A percentile compares a stretch with the other conserved stretches of the same genome.
phyloP scores from a whole-genome alignment of 2,888 invertebrate genomes.

The Conomelus anceps region DNA sequence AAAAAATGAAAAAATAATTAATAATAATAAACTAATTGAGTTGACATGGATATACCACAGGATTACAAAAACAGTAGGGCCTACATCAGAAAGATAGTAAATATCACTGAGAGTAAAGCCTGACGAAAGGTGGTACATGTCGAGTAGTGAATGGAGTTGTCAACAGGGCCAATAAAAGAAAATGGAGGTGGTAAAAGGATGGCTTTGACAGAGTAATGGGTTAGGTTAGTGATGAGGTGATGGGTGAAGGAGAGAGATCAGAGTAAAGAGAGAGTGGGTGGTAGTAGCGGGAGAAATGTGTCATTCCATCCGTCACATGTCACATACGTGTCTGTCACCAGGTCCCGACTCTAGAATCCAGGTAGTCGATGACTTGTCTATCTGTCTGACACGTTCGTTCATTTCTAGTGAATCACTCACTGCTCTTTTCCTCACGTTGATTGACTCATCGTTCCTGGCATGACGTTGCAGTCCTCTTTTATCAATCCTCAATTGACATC shows the following conservation, averaged over 20 bases:
- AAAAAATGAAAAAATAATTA: no score
- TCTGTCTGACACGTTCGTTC: not conserved
- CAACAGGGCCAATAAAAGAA: not conserved
- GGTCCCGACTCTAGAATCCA: not conserved
- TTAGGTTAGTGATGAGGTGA: not conserved
- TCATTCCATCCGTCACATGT: not conserved
- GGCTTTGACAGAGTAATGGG: not conserved
- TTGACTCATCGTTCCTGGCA: not conserved
- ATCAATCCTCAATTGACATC: constrained; percentile 4
- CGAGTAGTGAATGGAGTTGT: not conserved
- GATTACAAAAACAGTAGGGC: no score
- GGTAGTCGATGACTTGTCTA: not conserved
- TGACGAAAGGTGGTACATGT: not conserved
- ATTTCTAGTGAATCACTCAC: not conserved
- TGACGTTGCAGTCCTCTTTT: not conserved
- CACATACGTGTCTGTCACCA: not conserved
- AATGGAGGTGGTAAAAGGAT: not conserved
- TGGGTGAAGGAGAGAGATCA: not conserved
- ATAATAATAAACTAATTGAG: no score
- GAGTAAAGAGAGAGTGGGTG: no score
- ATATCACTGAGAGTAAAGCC: not conserved
- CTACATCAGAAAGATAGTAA: not conserved
- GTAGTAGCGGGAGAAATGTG: no score
- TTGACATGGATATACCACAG: no score
- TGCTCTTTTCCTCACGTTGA: not conserved